Conservation (phyloP, 2,113 vertebrate species). For the Stegostoma tigrinum region DNA sequence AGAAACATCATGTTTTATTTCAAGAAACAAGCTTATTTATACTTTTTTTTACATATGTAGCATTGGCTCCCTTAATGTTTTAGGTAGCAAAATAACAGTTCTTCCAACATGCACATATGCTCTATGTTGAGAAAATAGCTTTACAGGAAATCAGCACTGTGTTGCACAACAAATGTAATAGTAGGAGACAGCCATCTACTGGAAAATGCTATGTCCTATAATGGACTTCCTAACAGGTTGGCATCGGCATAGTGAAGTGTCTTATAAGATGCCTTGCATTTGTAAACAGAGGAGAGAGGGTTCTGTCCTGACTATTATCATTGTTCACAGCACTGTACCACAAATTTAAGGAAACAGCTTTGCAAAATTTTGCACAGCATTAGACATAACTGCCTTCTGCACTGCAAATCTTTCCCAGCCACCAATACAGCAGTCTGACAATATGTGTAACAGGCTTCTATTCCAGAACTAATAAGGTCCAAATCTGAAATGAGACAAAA, state of each 20-base stretch:
- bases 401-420: not conserved
- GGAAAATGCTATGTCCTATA: not conserved
- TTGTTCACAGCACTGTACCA: not conserved
- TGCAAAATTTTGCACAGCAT: not conserved
- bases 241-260: not conserved
- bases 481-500: not conserved
- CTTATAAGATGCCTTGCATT: not conserved
- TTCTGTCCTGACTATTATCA: not conserved
- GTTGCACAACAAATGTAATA: not conserved
- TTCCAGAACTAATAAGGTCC: not conserved
- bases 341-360: not conserved
- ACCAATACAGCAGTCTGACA: not conserved
- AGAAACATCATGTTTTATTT: constrained; percentile 25
- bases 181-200: constrained; percentile 22
- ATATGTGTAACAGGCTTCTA: not conserved
- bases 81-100: constrained; percentile 16
- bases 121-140: constrained; percentile 1
- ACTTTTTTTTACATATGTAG: not conserved
- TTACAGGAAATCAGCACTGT: not conserved
- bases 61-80: not conserved
- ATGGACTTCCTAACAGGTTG: not conserved
- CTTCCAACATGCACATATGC: not conserved
- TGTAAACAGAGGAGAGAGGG: not conserved
- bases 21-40: not conserved
- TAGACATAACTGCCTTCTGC: not conserved